These are phyloP conservation scores for Epirrita christyi DNA, from an alignment of 2,888 invertebrate genomes.

Conservation along the genomic window DNA sequence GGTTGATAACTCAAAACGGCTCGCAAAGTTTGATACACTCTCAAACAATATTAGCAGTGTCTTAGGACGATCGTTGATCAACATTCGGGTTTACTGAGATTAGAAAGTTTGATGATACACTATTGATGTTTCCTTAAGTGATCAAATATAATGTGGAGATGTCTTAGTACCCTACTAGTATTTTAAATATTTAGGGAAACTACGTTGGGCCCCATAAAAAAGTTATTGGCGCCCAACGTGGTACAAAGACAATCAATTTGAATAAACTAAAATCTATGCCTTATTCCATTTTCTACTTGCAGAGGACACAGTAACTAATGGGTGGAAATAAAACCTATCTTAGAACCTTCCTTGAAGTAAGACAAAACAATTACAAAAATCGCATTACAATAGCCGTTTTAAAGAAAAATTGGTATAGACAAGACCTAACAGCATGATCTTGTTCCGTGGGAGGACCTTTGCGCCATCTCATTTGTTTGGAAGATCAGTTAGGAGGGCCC, in stretches of 20 bases:
- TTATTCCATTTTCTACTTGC: too few relatives aligned
- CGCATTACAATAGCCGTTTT: too few relatives aligned
- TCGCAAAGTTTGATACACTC: conserved; percentile 39
- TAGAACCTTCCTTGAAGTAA: too few relatives aligned
- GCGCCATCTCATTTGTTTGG: too few relatives aligned
- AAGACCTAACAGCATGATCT: too few relatives aligned
- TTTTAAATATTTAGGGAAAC: not conserved
- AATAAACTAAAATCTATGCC: too few relatives aligned
- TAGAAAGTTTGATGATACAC: conserved; percentile 3
- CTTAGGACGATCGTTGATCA: conserved; percentile 15
- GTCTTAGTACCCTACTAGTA: not conserved
- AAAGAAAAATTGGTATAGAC: too few relatives aligned
- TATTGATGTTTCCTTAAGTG: conserved; percentile 1
- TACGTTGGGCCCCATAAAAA: not conserved
- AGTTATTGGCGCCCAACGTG: not conserved
- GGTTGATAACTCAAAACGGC: conserved; percentile 18
- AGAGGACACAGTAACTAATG: too few relatives aligned
- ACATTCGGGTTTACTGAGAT: conserved; percentile 3
- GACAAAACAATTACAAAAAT: too few relatives aligned
- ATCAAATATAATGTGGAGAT: not conserved
- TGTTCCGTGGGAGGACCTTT: too few relatives aligned
- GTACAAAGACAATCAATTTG: not conserved
- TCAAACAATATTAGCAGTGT: conserved; percentile 37
- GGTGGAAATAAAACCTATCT: too few relatives aligned
- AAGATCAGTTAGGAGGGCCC: too few relatives aligned